Evolutionary conservation across 2,113 vertebrate species (phyloP).

Genomic region (Pipra filicauda): DNA sequence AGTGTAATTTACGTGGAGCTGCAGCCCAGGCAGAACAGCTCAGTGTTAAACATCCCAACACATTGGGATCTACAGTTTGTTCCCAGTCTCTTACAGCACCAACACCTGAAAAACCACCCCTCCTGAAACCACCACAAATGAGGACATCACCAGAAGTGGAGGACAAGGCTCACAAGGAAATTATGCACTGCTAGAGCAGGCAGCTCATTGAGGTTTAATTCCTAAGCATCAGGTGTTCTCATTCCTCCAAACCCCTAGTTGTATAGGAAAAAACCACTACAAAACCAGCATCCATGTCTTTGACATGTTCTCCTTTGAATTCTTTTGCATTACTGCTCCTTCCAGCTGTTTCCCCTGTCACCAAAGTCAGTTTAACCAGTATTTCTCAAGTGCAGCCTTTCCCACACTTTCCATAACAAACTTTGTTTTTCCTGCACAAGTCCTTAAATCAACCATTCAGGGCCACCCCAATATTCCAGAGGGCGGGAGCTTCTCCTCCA

Average conservation of each 20-base stretch:
- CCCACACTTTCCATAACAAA: neutral
- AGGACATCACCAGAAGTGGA: neutral
- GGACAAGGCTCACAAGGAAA: neutral
- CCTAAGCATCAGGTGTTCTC: neutral
- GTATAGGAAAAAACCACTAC: neutral
- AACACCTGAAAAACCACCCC: neutral
- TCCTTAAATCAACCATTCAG: conserved; percentile 13
- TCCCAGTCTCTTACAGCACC: neutral
- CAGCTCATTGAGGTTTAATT: neutral
- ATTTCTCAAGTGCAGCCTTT: neutral
- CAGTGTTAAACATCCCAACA: neutral
- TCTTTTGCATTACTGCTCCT: neutral
- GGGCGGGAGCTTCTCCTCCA: conserved; percentile 55
- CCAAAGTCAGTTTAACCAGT: neutral
- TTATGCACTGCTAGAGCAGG: accelerated
- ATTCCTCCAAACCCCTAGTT: neutral
- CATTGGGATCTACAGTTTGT: accelerated
- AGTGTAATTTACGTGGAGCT: neutral
- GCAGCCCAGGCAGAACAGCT: neutral
- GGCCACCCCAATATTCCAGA: conserved; percentile 29
- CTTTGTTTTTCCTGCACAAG: neutral
- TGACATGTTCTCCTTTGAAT: accelerated
- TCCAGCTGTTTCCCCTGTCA: neutral
- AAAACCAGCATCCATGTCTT: neutral
- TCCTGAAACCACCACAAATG: neutral